Base-by-base conservation (phyloP, 1,140 invertebrate species). In the Bacillus rossius region DNA sequence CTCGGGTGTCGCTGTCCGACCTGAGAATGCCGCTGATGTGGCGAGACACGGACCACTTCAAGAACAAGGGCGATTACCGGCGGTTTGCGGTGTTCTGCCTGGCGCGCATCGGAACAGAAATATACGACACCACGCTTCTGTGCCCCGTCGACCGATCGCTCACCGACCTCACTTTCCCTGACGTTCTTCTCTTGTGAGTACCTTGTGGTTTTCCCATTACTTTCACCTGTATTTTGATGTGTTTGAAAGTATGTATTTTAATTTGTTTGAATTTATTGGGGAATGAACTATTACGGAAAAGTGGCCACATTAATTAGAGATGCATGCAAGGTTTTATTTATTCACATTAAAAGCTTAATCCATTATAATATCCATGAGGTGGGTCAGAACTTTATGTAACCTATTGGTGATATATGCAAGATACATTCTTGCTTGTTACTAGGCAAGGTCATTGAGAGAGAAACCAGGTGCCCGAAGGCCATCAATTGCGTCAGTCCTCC, bases 11-110 rank as follows among this genome's bases (percentile, higher is more conserved):
- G 19, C 63, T 82, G 51, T 78, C 80, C 53, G 85, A 88, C 68
- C 72, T 88, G 7, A 73, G 86, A 26, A 82, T 88, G 65, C 86
- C 86, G 0, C 67, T 88, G 26, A 86, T 88, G 73, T 88, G 85
- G 85, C 79, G 84, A 57, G 85, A 88, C 67, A 80, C 79, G 0
- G 85, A 88, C 67, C 84, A 88, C 65, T 88, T 87, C 65, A 87
- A 87, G 68, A 87, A 87, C 70, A 84, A 85, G 61, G 85, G 85
- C 23, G 85, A 87, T 71, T 82, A 86, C 68, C 69, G 85, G 43
- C 73, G 84, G 56, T 88, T 86, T 70, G 84, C 85, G 3, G 84
- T 87, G 5, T 88, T 88, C 70, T 87, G 85, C 67, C 67, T 88
- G 49, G 76, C 84, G 17, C 79, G 80, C 62, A 76, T 87, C 50